Base-by-base conservation (phyloP, 1,140 invertebrate genomes). In the Drosophila equinoxialis region DNA sequence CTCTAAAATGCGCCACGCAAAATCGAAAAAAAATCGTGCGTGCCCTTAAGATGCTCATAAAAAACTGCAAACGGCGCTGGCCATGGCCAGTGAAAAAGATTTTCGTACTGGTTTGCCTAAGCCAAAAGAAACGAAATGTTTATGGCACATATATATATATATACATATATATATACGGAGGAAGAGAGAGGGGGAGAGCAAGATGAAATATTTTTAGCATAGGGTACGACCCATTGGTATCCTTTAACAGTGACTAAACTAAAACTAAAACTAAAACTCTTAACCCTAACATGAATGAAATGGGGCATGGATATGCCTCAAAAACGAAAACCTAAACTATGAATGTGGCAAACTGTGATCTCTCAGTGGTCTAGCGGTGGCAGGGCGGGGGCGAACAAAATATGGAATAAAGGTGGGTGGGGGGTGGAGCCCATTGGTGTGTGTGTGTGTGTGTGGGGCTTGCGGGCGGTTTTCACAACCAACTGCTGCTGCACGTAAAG, bases 21-120 rank as follows among this genome's bases (percentile, higher is more conserved):
- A 86, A 87, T 86, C 79, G 86, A 84, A 86, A 87, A 86, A 86
- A 86, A 86, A 87, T 86, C 82, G 82, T 86, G 82, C 82, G 82
- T 87, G 83, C 82, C 79, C 82, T 87, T 86, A 86, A 87, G 82
- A 87, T 84, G 82, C 82, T 86, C 82, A 86, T 86, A 86, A 86
- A 86, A 86, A 87, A 86, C 73, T 66, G 66, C 66, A 76, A 76
- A 76, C 74, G 68, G 74, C 72, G 59, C 35, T 26, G 63, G 48
- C 74, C 77, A 74, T 57, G 65, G 65, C 81, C 81, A 86, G 78
- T 76, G 86, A 85, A 6, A 86, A 84, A 86, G 74, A 79, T 69
- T 70, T 75, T 73, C 45, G 65, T 41, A 65, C 74, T 77, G 70
- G 67, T 68, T 51, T 84, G 73, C 73, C 68, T 74, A 69, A 77